Conservation (phyloP, 2,888 invertebrate genomes). For the Saturnia pavonia region DNA sequence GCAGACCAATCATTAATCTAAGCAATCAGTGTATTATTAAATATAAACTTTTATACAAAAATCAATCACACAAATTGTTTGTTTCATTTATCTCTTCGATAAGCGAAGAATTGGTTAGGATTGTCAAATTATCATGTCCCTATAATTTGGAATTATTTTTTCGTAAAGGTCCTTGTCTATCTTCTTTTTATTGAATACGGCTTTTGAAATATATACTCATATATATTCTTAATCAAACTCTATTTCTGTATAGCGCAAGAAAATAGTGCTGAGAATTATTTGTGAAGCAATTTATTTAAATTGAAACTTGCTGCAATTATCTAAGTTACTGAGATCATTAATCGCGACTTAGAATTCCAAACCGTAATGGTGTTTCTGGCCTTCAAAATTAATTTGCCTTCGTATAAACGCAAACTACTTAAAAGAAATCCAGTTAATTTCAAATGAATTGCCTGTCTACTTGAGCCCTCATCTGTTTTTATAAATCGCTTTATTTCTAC, state of each 20-base stretch:
- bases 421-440: conserved; percentile 1
- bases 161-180: no score
- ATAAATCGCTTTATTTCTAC: background rate
- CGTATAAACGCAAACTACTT: conserved; percentile 11
- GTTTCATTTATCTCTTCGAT: no score
- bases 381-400: background rate
- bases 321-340: background rate
- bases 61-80: no score
- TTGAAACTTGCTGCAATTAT: background rate
- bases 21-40: no score
- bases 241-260: background rate
- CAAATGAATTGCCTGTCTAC: background rate
- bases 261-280: background rate
- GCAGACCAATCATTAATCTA: no score
- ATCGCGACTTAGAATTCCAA: background rate
- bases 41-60: no score
- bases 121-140: background rate
- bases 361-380: conserved; percentile 1
- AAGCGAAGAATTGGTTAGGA: no score
- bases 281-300: background rate
- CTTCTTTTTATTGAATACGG: no score
- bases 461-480: background rate
- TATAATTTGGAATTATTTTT: no score
- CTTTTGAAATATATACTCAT: no score
- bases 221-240: background rate